A percentile compares a stretch with the other conserved stretches of the same genome.
Evolutionary conservation across 2,797 vertebrate genomes (phyloP).

Genomic region (Carcharodon carcharias): DNA sequence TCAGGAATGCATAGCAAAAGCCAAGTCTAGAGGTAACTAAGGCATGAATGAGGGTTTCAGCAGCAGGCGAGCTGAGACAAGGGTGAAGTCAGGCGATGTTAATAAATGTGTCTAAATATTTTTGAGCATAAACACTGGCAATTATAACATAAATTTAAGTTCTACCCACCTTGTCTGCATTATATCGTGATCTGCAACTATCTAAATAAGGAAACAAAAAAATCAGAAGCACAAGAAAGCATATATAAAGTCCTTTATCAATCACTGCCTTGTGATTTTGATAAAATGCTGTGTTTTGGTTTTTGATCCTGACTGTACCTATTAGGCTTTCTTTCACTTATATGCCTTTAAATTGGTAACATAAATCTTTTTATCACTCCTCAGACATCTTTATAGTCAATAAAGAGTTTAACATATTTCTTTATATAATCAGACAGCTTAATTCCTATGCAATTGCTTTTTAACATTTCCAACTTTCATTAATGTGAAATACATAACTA

Average conservation of each 20-base stretch:
- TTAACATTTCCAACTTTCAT: neutral
- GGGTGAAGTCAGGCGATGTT: neutral
- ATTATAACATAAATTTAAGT: constrained; percentile 19
- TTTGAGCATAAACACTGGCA: neutral
- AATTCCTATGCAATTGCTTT: neutral
- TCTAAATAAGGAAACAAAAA: constrained; percentile 9
- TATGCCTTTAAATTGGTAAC: neutral
- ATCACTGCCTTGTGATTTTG: neutral
- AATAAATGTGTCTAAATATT: neutral
- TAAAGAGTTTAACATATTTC: neutral
- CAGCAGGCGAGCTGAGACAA: neutral
- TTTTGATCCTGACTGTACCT: neutral
- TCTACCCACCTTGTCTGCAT: neutral
- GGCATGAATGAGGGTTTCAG: too few relatives aligned
- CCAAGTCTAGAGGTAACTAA: neutral
- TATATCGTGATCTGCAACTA: neutral
- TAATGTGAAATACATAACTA: neutral
- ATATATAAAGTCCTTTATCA: neutral
- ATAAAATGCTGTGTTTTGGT: neutral
- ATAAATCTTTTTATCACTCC: neutral
- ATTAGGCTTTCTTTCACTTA: neutral
- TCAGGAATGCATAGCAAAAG: neutral
- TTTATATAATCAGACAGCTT: neutral
- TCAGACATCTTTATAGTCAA: neutral
- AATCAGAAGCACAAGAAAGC: neutral